Conservation (phyloP, 2,888 invertebrate genomes). For the Rhogogaster chlorosoma region DNA sequence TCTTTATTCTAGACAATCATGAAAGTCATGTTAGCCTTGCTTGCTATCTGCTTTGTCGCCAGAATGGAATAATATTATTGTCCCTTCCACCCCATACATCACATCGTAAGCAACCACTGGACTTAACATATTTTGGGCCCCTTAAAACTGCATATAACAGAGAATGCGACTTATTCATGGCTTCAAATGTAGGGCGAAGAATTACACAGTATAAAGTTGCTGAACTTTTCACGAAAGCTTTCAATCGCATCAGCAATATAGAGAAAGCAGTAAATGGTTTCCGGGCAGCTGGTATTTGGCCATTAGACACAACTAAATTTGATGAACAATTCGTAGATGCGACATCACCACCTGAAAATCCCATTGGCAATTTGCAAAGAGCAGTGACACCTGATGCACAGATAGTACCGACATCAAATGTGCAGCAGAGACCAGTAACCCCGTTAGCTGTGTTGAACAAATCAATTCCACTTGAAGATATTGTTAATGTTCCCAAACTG, state of each 20-base stretch:
- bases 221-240: conserved; percentile 62
- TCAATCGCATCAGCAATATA: conserved; percentile 59
- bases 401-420: neutral
- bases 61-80: conserved; percentile 63
- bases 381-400: neutral
- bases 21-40: conserved; percentile 63
- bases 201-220: conserved; percentile 63
- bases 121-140: conserved; percentile 65
- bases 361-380: neutral
- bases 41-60: conserved; percentile 58
- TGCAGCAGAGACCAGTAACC: neutral
- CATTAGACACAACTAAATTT: conserved; percentile 28
- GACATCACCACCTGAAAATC: neutral
- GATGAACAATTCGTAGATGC: neutral
- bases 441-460: neutral
- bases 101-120: conserved; percentile 60
- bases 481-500: neutral
- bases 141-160: conserved; percentile 64
- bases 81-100: conserved; percentile 67
- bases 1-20: conserved; percentile 64
- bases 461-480: neutral
- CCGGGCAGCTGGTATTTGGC: conserved; percentile 54
- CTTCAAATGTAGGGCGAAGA: conserved; percentile 56
- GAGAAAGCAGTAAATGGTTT: conserved; percentile 61
- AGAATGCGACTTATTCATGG: conserved; percentile 65